These are phyloP conservation scores for Rhopalosiphum padi DNA, from an alignment of 1,140 invertebrate species.

Conservation along the genomic window DNA sequence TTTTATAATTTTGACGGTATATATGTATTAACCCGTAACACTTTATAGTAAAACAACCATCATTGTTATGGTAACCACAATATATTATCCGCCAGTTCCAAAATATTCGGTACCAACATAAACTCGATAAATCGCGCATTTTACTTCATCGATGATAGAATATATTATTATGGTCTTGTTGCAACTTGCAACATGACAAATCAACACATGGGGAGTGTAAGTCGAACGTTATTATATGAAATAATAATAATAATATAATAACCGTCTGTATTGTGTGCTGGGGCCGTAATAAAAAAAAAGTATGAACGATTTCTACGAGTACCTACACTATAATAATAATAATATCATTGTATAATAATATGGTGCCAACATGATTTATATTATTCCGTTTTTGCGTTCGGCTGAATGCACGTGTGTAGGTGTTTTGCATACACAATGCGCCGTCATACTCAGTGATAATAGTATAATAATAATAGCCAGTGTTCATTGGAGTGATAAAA, in stretches of 20 bases:
- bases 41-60: background rate
- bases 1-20: too few species aligned
- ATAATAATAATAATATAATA: background rate
- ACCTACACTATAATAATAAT: background rate
- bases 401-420: background rate
- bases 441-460: background rate
- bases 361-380: background rate
- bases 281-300: background rate
- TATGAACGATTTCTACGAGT: background rate
- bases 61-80: background rate
- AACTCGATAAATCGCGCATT: too few species aligned
- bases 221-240: background rate
- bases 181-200: background rate
- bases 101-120: background rate
- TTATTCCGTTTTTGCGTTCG: background rate
- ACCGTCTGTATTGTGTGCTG: background rate
- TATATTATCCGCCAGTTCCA: background rate
- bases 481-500: background rate
- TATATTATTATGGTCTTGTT: background rate
- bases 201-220: background rate
- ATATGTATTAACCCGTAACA: background rate
- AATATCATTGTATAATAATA: background rate
- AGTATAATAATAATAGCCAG: background rate
- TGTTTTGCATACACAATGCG: slow-evolving; percentile 37
- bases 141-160: background rate